phyloP scores from a whole-genome alignment of 2,888 invertebrate genomes.

The Tricholauxania praeusta region DNA sequence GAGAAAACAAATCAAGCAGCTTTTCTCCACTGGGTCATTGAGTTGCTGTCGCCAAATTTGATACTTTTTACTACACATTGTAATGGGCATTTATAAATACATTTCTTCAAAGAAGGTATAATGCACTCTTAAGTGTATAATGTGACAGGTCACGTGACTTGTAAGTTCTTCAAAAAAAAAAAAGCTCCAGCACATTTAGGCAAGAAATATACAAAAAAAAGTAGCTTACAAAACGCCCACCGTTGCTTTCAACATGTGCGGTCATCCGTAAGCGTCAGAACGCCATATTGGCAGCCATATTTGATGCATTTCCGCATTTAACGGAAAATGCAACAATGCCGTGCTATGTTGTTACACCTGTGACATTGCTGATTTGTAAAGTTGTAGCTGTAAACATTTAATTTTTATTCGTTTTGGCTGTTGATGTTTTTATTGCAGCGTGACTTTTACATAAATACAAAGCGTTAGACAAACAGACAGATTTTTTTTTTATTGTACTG shows the following conservation, averaged over 20 bases:
- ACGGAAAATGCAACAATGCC: conserved; percentile 4
- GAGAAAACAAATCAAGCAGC: too few species aligned
- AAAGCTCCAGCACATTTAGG: too few species aligned
- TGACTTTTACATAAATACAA: background rate
- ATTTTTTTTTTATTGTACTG: background rate
- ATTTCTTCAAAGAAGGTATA: too few species aligned
- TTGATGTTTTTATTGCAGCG: conserved; percentile 31
- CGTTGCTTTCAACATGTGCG: conserved; percentile 12
- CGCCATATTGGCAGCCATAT: background rate
- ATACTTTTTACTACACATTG: too few species aligned
- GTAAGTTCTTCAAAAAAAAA: too few species aligned
- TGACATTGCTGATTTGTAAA: conserved; percentile 26
- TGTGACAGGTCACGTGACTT: too few species aligned
- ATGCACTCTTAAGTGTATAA: too few species aligned
- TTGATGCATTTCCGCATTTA: conserved; percentile 6
- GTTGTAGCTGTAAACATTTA: conserved; percentile 17
- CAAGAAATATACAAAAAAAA: too few species aligned
- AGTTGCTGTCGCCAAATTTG: too few species aligned
- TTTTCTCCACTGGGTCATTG: too few species aligned
- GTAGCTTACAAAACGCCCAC: too few species aligned
- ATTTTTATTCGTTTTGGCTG: conserved; percentile 7
- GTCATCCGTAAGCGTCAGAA: background rate
- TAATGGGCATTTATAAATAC: too few species aligned
- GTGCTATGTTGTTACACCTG: conserved; percentile 9
- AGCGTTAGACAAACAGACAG: conserved; percentile 4